Evolutionary conservation across 2,888 invertebrate genomes (phyloP).

Genomic region (Andrena marginata): DNA sequence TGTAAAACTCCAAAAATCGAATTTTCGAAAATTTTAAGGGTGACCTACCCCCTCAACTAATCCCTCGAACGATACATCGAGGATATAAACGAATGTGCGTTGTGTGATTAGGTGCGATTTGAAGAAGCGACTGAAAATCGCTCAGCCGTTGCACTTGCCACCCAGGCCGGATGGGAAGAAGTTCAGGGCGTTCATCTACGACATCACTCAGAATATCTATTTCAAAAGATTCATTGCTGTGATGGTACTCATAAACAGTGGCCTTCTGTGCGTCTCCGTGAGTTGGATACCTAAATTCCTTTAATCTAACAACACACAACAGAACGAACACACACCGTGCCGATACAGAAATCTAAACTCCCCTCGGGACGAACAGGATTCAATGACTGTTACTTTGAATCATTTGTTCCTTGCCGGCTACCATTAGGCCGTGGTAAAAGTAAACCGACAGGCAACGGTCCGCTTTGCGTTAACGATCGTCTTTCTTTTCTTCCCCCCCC

Average conservation of each 20-base stretch:
- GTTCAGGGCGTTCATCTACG: conserved; percentile 97
- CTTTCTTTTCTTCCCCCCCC: conserved; percentile 70
- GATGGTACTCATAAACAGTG: conserved; percentile 97
- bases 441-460: conserved; percentile 47
- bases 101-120: conserved; percentile 92
- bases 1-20: no score
- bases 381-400: conserved; percentile 68
- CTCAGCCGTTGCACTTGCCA: conserved; percentile 98
- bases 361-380: conserved; percentile 33
- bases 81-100: conserved; percentile 8
- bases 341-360: conserved; percentile 6
- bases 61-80: background rate
- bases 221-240: conserved; percentile 98
- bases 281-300: conserved; percentile 77
- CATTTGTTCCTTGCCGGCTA: conserved; percentile 70
- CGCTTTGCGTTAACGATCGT: conserved; percentile 37
- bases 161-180: conserved; percentile 97
- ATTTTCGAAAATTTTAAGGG: no score
- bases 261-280: conserved; percentile 95
- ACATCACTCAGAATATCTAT: conserved; percentile 97
- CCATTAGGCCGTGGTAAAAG: conserved; percentile 71
- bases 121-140: conserved; percentile 99
- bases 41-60: no score
- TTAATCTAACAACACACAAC: conserved; percentile 34
- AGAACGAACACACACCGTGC: conserved; percentile 10